Base-by-base conservation (phyloP, 2,888 invertebrate species). In the Acleris cristana region DNA sequence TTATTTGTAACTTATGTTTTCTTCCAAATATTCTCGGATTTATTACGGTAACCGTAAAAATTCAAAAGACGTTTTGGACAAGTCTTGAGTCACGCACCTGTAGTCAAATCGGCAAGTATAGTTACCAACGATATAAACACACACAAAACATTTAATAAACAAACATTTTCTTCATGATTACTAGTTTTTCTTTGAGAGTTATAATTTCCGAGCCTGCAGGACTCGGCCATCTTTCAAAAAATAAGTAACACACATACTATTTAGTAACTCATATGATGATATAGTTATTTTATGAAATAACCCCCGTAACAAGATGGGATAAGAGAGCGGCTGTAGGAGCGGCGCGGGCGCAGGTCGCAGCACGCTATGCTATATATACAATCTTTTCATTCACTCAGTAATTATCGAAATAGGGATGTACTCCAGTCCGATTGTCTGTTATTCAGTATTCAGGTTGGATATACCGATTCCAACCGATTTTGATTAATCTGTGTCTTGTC, bases 51-150 rank as follows among this genome's bases (percentile, higher is more conserved):
- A 65, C 30, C 62, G 65, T 62, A 44, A 64, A 51, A 58, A 16
- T 64, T 65, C 62, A 66, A 70, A 73, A 76, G 64, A 73, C 44
- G 58, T 69, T 52, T 34, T 18, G 70, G 53, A 69, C 67, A 71
- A 65, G 30, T 62, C 56, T 59, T 63, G 34, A 57, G 61, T 58
- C 49, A 80, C 84, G 79, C 80, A 95, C 95, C 94, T 89, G 94
- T 94, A 65, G 93, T 91, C 71, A 94, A 83, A 85, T 94, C 94
- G 64, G 93, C 93, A 73, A 94, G 83, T 80, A 94, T 94, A 64
- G 94, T 93, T 70, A 93, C 90, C 74, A 94, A 86, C 67, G 94
- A 94, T 79, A 94, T 90, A 80, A 94, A 89, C 70, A 93, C 90
- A 83, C 94, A 90, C 72, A 93, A 84, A 75, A 93, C 91, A 83